Evolutionary conservation across 2,113 vertebrate genomes (phyloP), one percentile per base, ranked within the genome.

Genomic region (Redunca redunca): DNA sequence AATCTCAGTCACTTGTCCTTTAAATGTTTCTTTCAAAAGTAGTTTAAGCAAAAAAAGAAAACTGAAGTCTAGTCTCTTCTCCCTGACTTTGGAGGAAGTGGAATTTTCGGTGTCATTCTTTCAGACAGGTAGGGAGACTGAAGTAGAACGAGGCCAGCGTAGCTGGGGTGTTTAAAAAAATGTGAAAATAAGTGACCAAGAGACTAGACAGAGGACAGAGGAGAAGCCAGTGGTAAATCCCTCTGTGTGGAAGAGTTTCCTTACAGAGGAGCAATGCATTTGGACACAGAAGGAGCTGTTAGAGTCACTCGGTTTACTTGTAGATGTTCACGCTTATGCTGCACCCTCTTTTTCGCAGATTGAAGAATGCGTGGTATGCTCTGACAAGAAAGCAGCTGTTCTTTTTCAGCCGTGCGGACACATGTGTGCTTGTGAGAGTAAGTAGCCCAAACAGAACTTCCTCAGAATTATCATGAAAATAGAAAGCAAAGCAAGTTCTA

Each of bases 401-500:
- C 99, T 99, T 95, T 99, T 99, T 98, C 99, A 99, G 97, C 99
- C 99, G 95, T 99, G 99, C 94, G 99, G 99, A 96, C 99, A 99
- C 98, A 99, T 99, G 99, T 99, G 99, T 98, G 99, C 99, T 98
- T 99, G 99, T 99, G 99, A 99, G 98, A 99, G 99, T 99, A 99
- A 99, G 99, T 99, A 94, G 74, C 81, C 85, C 57, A 1, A 46
- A n/a, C 55, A 58, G 33, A 74, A 57, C 30, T 87, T 97, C 78
- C 83, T 85, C 21, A 25, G 21, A 85, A 19, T 60, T 83, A 3
- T 21, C 62, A 88, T 33, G 89, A 78, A 81, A 92, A 50, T 57
- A 58, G 33, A 55, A 95, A 78, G 43, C 26, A 14, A 90, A 92
- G 53, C 48, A 55, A 58, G 50, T 36, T 43, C 3, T 25, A 28